Evolutionary conservation across 2,888 invertebrate genomes (phyloP), one percentile per base, ranked within the genome.

Genomic region (Archips crataeganus): DNA sequence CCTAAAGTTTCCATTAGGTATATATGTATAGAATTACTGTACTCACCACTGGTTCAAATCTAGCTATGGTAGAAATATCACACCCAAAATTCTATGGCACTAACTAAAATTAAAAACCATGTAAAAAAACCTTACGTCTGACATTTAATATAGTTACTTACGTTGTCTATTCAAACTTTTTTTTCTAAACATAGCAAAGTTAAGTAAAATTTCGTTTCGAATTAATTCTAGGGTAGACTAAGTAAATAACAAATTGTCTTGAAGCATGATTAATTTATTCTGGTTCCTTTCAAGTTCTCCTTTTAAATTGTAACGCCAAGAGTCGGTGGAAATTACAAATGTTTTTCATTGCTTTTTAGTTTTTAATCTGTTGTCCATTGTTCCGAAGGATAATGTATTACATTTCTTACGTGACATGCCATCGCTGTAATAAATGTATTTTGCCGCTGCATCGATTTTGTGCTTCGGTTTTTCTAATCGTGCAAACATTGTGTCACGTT

Each of bases 321-420:
- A 75, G 39, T 71, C 49, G 42, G 47, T 62, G 63, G 63, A 71
- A 76, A 69, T 71, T 64, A 76, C 72, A 75, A 75, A 72, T 72
- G 64, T 67, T 42, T 70, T 23, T 59, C 36, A 45, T 47, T 68
- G 39, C 51, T 74, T 69, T 42, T 65, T 72, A 71, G 70, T 76
- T 77, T 76, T 75, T 74, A 71, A 76, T 72, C 64, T 47, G 60
- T 39, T 47, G 64, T 70, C 70, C 70, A 61, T 70, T 75, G 70
- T 77, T 77, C 71, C 57, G 71, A 63, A 67, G 68, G 62, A 76
- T 71, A 76, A 71, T 75, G 75, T 76, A 75, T 76, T 73, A 70
- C 73, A 66, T 75, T 75, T 71, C 72, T 77, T 78, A 78, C 79
- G 79, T 78, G 79, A 77, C 76, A 63, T 78, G 78, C 76, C 79